These are phyloP conservation scores for Antennarius striatus DNA, from an alignment of 2,113 vertebrate species.

Conservation along the genomic window DNA sequence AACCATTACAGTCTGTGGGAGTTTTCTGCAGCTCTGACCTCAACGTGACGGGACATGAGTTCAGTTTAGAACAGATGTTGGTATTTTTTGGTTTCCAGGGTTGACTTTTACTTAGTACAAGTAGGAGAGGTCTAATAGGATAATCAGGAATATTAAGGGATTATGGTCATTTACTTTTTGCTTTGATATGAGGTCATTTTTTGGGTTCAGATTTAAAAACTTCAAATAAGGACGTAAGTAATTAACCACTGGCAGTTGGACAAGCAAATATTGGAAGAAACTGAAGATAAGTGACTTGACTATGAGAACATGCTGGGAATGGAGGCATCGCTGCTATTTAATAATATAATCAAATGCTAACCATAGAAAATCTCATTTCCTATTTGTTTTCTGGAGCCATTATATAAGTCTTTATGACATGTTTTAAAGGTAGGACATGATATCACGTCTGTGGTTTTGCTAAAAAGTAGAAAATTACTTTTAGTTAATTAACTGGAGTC, in stretches of 20 bases:
- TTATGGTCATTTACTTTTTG: constrained; percentile 1
- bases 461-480: no score
- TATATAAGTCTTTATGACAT: no score
- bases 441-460: no score
- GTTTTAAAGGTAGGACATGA: no score
- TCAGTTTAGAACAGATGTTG: constrained; percentile 16
- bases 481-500: no score
- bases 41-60: constrained; percentile 26
- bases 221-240: constrained; percentile 7
- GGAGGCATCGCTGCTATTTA: not conserved
- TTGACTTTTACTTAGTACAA: constrained; percentile 15
- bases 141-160: not conserved
- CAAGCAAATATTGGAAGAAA: constrained; percentile 13
- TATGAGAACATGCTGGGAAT: not conserved
- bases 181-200: no score
- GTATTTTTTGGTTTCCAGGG: constrained; percentile 12
- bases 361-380: no score
- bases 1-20: constrained; percentile 24
- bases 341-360: no score
- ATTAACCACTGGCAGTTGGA: not conserved
- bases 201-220: not conserved
- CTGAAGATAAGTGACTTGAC: constrained; percentile 7
- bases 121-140: not conserved
- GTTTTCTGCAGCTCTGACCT: constrained; percentile 39
- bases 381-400: no score